Conservation (phyloP, 2,888 invertebrate genomes). For the Drosophila heteroneura region DNA sequence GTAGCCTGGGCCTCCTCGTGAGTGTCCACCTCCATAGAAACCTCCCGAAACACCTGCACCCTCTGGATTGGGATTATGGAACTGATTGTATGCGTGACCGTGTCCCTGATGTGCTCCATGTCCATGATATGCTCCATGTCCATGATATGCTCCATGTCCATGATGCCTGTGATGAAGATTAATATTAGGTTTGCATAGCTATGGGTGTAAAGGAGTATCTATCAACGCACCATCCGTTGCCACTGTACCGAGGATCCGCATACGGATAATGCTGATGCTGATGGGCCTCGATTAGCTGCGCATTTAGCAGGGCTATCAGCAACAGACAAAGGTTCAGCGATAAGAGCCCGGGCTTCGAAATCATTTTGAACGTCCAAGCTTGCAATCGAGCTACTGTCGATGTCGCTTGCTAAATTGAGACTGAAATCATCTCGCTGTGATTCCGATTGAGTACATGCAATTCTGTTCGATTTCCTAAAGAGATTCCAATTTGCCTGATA, state of each 20-base stretch:
- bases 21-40: background rate
- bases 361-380: constrained; percentile 32
- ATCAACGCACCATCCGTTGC: constrained; percentile 25
- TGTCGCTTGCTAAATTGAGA: constrained; percentile 38
- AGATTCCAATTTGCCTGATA: background rate
- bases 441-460: background rate
- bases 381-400: background rate
- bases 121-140: background rate
- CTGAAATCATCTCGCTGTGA: background rate
- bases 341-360: constrained; percentile 44
- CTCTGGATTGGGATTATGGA: constrained; percentile 1
- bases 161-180: constrained; percentile 10
- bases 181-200: constrained; percentile 1
- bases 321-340: constrained; percentile 46
- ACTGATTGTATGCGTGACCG: background rate
- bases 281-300: constrained; percentile 48
- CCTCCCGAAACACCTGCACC: background rate
- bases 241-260: constrained; percentile 10
- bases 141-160: background rate
- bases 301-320: constrained; percentile 56
- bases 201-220: background rate
- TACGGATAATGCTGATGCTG: constrained; percentile 33
- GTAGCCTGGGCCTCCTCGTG: background rate
- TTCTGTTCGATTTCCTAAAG: background rate
- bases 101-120: background rate